Percentiles rank a stretch among this genome's conserved stretches.
phyloP scores from a whole-genome alignment of 2,113 vertebrate species.

The Neogobius melanostomus region DNA sequence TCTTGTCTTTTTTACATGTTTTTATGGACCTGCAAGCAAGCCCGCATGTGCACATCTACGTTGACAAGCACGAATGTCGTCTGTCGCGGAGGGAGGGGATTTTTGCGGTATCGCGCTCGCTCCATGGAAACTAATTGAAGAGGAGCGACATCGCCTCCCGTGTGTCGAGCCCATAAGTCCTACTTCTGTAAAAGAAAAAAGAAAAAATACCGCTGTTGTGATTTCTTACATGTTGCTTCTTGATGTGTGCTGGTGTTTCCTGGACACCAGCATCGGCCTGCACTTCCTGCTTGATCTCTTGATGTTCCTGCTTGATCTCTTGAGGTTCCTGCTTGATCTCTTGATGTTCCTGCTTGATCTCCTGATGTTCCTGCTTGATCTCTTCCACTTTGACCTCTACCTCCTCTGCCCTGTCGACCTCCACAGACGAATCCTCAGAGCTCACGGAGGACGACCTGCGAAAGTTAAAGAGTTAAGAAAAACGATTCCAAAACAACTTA shows the following conservation, averaged over 20 bases:
- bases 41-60: no score
- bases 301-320: not conserved
- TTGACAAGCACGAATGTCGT: no score
- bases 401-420: not conserved
- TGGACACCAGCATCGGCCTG: slow-evolving; percentile 5
- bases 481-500: not conserved
- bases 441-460: slow-evolving; percentile 54
- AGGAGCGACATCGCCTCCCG: no score
- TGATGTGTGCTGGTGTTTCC: slow-evolving; percentile 46
- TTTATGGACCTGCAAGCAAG: no score
- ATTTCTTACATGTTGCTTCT: slow-evolving; percentile 41
- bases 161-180: no score
- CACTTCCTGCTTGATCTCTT: slow-evolving; percentile 20
- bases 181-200: no score
- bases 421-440: slow-evolving; percentile 34
- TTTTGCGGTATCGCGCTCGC: no score
- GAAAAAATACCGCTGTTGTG: no score
- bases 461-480: not conserved
- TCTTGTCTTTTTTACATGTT: no score
- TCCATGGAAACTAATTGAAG: not conserved
- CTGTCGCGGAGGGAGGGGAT: no score
- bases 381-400: not conserved
- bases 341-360: not conserved
- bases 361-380: slow-evolving; percentile 7
- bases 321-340: not conserved